Evolutionary conservation across 2,888 invertebrate species (phyloP), one percentile per base, ranked within the genome.

Genomic region (Lepidochitona cinerea): DNA sequence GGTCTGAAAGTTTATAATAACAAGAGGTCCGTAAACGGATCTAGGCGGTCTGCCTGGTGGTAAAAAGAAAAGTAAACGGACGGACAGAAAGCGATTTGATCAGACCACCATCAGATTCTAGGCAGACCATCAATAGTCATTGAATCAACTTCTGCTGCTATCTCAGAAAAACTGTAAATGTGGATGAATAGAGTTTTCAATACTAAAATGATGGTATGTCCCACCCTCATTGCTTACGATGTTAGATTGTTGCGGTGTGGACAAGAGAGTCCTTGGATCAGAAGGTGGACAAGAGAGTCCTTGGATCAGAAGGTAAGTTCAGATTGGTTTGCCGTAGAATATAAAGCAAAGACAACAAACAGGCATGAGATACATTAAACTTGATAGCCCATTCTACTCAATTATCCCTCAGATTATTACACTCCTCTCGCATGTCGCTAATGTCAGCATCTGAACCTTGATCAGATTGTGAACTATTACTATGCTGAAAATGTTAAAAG

Each of bases 281-380:
- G n/a, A n/a, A n/a, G n/a, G n/a, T n/a, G n/a, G n/a, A n/a, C n/a
- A n/a, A n/a, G n/a, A n/a, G n/a, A n/a, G n/a, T n/a, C n/a, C 76
- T 67, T 12, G 77, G 68, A 75, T 81, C 81, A 68, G 75, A 79
- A 18, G 79, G 81, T 5, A 81, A 64, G 23, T 66, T 52, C 26
- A 4, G 14, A 29, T 64, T 67, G 1, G 70, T 71, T 33, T 73
- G 23, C 32, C 64, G 7, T 7, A 65, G 36, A 12, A 65, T 65
- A 23, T 65, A 5, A 7, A 65, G 36, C 29, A 35, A 23, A 6
- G 23, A 26, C 7, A 33, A 65, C 23, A 65, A 23, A 29, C 32
- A 26, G 7, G 65, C 32, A 65, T 65, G 65, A 7, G 65, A 65
- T 9, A 35, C 33, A 32, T 65, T 65, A 23, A 29, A 65, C 23